Percentiles rank a stretch among this genome's conserved stretches.
Evolutionary conservation across 1,140 invertebrate species (phyloP).

Genomic region (Neotoxoptera formosana): DNA sequence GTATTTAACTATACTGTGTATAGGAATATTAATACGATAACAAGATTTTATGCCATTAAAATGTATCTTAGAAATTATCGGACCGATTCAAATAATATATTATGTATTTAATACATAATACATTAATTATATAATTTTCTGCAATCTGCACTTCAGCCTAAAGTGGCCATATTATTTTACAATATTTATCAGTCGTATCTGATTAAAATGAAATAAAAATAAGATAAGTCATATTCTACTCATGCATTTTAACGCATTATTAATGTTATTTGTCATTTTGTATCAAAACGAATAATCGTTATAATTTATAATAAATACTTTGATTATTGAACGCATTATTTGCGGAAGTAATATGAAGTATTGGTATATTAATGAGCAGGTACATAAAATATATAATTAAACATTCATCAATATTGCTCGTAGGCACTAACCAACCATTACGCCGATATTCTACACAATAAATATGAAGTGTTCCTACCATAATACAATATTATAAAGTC

Average conservation of each 20-base stretch:
- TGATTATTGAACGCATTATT: background rate
- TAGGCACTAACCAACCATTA: background rate
- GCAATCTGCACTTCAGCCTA: background rate
- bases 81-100: background rate
- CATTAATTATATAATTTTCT: background rate
- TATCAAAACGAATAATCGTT: background rate
- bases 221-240: background rate
- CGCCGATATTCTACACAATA: background rate
- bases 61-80: background rate
- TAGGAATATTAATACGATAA: background rate
- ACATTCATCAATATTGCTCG: background rate
- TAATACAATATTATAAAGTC: background rate
- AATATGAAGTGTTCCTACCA: background rate
- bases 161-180: background rate
- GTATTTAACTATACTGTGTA: background rate
- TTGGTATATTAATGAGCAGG: background rate
- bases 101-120: background rate
- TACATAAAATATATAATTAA: slow-evolving; percentile 4
- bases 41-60: background rate
- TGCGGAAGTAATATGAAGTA: background rate
- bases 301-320: background rate
- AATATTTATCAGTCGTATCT: background rate
- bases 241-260: background rate
- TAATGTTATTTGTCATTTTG: background rate
- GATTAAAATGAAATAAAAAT: background rate